Evolutionary conservation across 2,888 invertebrate genomes (phyloP).

Genomic region (Cinara cedri): DNA sequence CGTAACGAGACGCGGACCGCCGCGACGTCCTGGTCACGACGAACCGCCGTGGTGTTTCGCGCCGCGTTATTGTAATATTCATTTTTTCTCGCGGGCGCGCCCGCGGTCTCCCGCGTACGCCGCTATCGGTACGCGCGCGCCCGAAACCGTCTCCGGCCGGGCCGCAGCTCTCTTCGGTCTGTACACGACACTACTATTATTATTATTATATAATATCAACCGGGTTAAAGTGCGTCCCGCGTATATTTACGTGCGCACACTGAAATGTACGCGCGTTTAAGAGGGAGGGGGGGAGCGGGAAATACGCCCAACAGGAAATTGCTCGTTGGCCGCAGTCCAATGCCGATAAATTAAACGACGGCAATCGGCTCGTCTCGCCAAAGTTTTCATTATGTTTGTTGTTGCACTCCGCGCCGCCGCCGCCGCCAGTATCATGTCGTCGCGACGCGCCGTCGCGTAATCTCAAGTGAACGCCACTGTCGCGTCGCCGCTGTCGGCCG

Average conservation of each 20-base stretch:
- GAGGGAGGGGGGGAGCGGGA: too few species aligned
- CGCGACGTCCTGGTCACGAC: slow-evolving; percentile 34
- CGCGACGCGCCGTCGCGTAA: neutral
- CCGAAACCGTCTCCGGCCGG: slow-evolving; percentile 50
- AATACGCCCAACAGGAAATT: slow-evolving; percentile 55
- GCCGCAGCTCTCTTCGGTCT: neutral
- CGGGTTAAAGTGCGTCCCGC: too few species aligned
- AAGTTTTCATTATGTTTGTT: slow-evolving; percentile 55
- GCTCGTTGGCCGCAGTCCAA: slow-evolving; percentile 50
- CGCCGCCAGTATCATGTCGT: too few species aligned
- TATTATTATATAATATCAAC: too few species aligned
- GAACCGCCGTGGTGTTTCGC: slow-evolving; percentile 23
- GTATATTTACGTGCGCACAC: neutral
- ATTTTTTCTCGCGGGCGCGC: neutral
- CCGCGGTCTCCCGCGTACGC: too few species aligned
- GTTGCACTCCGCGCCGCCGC: neutral
- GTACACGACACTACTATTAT: too few species aligned
- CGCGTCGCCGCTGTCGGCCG: neutral
- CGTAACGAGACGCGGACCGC: neutral
- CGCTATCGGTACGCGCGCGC: too few species aligned
- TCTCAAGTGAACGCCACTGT: neutral
- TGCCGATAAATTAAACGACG: slow-evolving; percentile 55
- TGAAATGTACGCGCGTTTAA: slow-evolving; percentile 47
- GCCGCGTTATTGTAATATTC: neutral
- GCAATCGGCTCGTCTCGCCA: slow-evolving; percentile 55